Percentiles rank a stretch among this genome's conserved stretches.
These are phyloP conservation scores for Geodia barretti DNA, from an alignment of 37 sponge, comb jelly and placozoan genomes.

Conservation along the genomic window DNA sequence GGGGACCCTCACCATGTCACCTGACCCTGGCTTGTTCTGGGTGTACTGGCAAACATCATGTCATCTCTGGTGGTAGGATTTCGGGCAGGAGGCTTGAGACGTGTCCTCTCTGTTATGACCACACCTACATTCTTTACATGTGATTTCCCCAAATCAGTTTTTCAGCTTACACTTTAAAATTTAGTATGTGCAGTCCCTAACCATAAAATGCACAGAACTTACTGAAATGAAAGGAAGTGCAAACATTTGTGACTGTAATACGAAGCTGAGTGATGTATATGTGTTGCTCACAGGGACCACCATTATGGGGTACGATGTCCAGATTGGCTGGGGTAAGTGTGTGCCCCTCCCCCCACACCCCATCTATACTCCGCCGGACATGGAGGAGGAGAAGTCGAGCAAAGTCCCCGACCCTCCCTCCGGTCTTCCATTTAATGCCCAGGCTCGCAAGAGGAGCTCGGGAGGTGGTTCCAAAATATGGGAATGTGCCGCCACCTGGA, in stretches of 20 bases:
- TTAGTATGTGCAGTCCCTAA: no score
- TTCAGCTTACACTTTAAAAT: no score
- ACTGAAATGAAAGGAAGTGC: no score
- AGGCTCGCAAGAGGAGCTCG: constrained; percentile 28
- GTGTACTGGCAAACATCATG: not conserved
- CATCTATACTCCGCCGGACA: constrained; percentile 83
- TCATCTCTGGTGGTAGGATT: not conserved
- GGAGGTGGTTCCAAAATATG: constrained; percentile 2
- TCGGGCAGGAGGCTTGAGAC: not conserved
- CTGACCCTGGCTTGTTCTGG: not conserved
- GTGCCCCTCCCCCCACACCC: constrained; percentile 97
- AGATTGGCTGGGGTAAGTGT: constrained; percentile 97
- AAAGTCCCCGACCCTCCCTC: constrained; percentile 76
- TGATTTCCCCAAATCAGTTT: not conserved
- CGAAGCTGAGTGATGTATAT: not conserved
- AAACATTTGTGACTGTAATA: not conserved
- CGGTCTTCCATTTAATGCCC: constrained; percentile 94
- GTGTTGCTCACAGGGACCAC: constrained; percentile 65
- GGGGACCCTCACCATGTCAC: no score
- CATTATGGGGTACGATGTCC: constrained; percentile 91
- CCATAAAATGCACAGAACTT: no score
- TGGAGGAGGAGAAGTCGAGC: constrained; percentile 58
- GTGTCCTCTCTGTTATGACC: not conserved
- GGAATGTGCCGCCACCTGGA: constrained; percentile 32
- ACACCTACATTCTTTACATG: not conserved